These are phyloP conservation scores for Spheniscus humboldti DNA, from an alignment of 2,797 vertebrate genomes.

Conservation along the genomic window DNA sequence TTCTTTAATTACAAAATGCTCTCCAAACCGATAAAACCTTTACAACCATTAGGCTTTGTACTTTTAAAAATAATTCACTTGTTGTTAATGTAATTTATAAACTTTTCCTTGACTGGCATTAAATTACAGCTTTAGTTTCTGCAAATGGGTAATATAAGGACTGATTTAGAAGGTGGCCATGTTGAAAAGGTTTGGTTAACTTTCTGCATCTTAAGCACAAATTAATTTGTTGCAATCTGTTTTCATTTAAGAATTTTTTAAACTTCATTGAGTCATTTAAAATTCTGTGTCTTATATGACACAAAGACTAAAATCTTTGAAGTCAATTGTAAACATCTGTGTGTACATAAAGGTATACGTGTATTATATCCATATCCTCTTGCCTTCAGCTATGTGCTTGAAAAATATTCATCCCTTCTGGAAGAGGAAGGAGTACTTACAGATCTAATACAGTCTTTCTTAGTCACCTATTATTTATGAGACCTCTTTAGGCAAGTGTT, in stretches of 20 bases:
- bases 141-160: not conserved
- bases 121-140: not conserved
- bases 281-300: not conserved
- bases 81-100: not conserved
- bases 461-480: not conserved
- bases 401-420: not conserved
- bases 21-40: not conserved
- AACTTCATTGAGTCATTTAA: not conserved
- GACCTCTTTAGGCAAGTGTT: not conserved
- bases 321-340: not conserved
- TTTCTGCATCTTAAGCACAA: not conserved
- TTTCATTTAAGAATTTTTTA: not conserved
- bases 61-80: not conserved
- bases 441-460: not conserved
- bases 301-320: not conserved
- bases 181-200: not conserved
- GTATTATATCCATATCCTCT: not conserved
- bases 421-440: not conserved
- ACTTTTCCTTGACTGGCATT: not conserved
- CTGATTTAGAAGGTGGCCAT: not conserved
- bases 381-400: not conserved
- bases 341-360: not conserved
- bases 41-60: not conserved
- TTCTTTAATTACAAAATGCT: not conserved
- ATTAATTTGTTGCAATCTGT: not conserved